Base-by-base conservation (phyloP, 2,888 invertebrate genomes). In the Ophioninae sp. region DNA sequence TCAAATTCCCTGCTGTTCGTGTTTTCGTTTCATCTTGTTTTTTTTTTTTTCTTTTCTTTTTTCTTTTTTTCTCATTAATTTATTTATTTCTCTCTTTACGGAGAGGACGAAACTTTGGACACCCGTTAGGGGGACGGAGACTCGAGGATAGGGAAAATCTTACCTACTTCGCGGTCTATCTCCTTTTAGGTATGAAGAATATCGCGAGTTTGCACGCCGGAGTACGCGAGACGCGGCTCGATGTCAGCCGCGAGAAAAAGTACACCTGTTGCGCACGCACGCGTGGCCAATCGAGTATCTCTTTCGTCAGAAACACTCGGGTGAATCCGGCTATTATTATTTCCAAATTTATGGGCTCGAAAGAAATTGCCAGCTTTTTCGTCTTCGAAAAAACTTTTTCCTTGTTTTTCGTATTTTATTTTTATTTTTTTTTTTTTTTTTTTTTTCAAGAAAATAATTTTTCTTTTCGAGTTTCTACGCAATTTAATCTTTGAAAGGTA, bases 141-240 rank as follows among this genome's bases (percentile, higher is more conserved):
- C 62, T 21, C 64, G 64, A n/a, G 64, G 23, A 61, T 64, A 74
- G n/a, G 67, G n/a, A 44, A 77, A 68, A 77, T 61, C 77, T 68
- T 87, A 84, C 87, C 87, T 88, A 87, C 88, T 88, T 86, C 88
- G 85, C 87, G 85, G 87, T 81, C 88, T 87, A 88, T 88, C 89
- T 88, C 90, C 89, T 90, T 89, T 88, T 88, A 87, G 88, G 44
- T 62, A 0, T 86, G 73, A 82, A 84, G 87, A 85, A 84, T 81
- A 83, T 82, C 75, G 17, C 57, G 50, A n/a, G 30, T 75, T 57
- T 23, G 17, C 6, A 50, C 50, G 50, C 50, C 17, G n/a, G 8
- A 30, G 20, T 21, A 39, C n/a, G n/a, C 21, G 57, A 57, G 65
- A 21, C 30, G 65, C 50, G 64, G 50, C 81, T 62, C 74, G 83